These are phyloP conservation scores for Lynx canadensis DNA, from an alignment of 2,113 vertebrate species.

Conservation along the genomic window DNA sequence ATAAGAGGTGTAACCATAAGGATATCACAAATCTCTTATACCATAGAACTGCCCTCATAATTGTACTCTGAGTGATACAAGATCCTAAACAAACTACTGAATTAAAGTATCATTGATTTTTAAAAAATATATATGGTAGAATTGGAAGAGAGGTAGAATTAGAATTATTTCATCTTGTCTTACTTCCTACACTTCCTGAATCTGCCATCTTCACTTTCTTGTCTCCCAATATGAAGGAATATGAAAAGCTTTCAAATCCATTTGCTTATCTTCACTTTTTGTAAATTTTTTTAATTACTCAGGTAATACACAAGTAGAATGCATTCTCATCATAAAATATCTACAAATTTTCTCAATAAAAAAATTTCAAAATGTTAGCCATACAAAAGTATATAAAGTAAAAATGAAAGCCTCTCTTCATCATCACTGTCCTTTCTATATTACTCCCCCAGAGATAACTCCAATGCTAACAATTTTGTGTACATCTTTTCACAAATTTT, in stretches of 20 bases:
- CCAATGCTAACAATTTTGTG: not conserved
- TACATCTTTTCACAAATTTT: not conserved
- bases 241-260: slow-evolving; percentile 13
- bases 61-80: not conserved
- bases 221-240: not conserved
- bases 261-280: not conserved
- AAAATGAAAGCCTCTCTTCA: slow-evolving; percentile 5
- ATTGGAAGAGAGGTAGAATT: not conserved
- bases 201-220: not conserved
- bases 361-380: not conserved
- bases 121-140: not conserved
- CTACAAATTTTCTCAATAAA: not conserved
- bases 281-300: not conserved
- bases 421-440: not conserved
- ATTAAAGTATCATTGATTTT: not conserved
- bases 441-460: not conserved
- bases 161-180: not conserved
- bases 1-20: not conserved
- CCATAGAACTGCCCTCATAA: not conserved
- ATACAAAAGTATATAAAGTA: slow-evolving; percentile 1
- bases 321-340: not conserved
- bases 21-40: not conserved
- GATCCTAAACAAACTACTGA: not conserved
- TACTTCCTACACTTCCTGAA: not conserved
- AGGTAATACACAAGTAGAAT: not conserved